These are phyloP conservation scores for Lepidotrigona ventralis DNA, from an alignment of 1,140 invertebrate genomes.

Conservation along the genomic window DNA sequence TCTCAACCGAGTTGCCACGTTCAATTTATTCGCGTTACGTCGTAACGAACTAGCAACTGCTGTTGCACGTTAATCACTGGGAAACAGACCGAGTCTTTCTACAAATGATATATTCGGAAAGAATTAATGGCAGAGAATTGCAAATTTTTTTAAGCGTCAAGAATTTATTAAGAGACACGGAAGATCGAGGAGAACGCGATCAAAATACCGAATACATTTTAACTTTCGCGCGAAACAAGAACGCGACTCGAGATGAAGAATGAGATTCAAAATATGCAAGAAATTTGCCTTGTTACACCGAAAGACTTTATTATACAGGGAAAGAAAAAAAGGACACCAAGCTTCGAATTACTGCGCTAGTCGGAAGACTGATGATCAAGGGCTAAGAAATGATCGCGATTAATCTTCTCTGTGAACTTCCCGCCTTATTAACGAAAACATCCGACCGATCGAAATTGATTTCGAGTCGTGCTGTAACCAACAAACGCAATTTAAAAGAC, in stretches of 20 bases:
- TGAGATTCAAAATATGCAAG: too few species aligned
- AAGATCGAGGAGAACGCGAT: too few species aligned
- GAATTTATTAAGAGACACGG: background rate
- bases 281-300: background rate
- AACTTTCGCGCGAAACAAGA: background rate
- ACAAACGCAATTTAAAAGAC: conserved; percentile 2
- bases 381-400: background rate
- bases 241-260: background rate
- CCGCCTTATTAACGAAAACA: conserved; percentile 22
- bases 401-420: background rate
- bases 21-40: background rate
- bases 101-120: background rate
- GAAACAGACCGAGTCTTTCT: background rate
- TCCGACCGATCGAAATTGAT: conserved; percentile 23
- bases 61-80: background rate
- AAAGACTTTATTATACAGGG: background rate
- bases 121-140: background rate
- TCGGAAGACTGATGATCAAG: background rate
- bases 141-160: background rate
- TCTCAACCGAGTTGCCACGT: background rate
- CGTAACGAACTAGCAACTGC: background rate
- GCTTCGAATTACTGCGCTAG: background rate
- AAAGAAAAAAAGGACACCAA: background rate
- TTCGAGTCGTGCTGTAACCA: conserved; percentile 1
- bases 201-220: background rate